These are phyloP conservation scores for Platycnemis pennipes DNA, from an alignment of 2,888 invertebrate genomes.

Conservation along the genomic window DNA sequence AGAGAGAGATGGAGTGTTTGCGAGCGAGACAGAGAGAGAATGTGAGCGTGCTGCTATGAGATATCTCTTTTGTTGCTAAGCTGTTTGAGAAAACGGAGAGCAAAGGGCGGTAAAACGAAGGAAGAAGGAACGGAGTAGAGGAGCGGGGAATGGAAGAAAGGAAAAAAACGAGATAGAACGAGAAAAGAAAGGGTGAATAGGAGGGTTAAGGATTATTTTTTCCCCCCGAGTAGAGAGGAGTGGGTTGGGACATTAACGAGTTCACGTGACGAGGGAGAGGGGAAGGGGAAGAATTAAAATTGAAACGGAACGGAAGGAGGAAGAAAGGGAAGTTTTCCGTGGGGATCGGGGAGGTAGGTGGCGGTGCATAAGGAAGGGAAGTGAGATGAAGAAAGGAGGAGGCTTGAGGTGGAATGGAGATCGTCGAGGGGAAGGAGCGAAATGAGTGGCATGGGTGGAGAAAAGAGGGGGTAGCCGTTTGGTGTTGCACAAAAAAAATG, in stretches of 20 bases:
- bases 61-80: background rate
- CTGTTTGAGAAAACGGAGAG: background rate
- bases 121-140: background rate
- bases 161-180: background rate
- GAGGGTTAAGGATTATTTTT: background rate
- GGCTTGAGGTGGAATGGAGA: background rate
- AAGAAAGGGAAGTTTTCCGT: slow-evolving; percentile 40
- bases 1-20: background rate
- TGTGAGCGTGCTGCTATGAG: background rate
- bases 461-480: background rate
- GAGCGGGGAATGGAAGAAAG: background rate
- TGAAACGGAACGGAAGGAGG: background rate
- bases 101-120: background rate
- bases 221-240: background rate
- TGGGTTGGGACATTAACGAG: slow-evolving; percentile 40
- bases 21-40: background rate
- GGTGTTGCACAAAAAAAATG: slow-evolving; percentile 32
- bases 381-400: background rate
- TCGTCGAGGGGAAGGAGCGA: too few relatives aligned
- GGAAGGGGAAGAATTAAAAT: slow-evolving; percentile 51
- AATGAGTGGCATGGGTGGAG: background rate
- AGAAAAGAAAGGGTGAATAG: too few relatives aligned
- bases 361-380: background rate
- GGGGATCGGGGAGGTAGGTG: background rate
- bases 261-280: slow-evolving; percentile 50